These are phyloP conservation scores for Ciconia boyciana DNA, from an alignment of 2,113 vertebrate species.

Conservation along the genomic window DNA sequence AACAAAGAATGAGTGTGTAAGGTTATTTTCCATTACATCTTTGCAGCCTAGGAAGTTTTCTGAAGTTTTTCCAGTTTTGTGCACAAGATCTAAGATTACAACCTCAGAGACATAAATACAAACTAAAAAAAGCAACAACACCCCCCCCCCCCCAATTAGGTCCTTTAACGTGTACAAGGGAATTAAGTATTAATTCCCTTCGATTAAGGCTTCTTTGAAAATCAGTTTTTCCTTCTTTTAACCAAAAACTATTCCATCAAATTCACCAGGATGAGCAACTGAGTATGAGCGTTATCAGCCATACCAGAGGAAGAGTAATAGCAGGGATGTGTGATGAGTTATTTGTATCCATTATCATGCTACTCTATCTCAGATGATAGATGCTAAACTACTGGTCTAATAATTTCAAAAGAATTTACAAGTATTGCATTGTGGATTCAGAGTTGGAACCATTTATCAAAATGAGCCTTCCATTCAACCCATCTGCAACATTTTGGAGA, in stretches of 20 bases:
- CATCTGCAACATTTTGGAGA: not conserved
- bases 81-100: not conserved
- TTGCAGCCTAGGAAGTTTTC: not conserved
- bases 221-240: not conserved
- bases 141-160: rapidly evolving
- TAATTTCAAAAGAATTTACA: not conserved
- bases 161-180: not conserved
- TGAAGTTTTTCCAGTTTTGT: not conserved
- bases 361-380: not conserved
- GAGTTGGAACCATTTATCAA: not conserved
- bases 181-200: not conserved
- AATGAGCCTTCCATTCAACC: not conserved
- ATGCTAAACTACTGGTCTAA: not conserved
- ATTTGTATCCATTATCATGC: not conserved
- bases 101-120: not conserved
- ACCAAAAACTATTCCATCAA: not conserved
- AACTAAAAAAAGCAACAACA: not conserved
- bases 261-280: not conserved
- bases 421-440: not conserved
- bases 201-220: not conserved
- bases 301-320: not conserved
- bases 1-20: not conserved
- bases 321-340: not conserved
- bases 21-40: not conserved
- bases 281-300: not conserved